Conservation (phyloP, 2,888 invertebrate species). For the Cerceris rybyensis region DNA sequence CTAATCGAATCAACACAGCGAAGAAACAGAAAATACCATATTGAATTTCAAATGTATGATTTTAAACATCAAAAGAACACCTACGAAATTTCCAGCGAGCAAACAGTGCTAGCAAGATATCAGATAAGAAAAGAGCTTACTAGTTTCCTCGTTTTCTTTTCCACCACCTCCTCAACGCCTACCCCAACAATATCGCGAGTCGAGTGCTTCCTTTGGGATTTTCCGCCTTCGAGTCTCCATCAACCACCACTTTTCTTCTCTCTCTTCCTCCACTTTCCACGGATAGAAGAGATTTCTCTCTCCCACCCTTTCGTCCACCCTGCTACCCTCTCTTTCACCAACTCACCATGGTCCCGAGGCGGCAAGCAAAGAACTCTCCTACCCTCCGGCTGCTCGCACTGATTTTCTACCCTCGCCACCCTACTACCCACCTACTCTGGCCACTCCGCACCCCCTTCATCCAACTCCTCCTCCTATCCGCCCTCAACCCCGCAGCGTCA, state of each 20-base stretch:
- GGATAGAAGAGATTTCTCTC: constrained; percentile 27
- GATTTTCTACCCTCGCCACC: constrained; percentile 71
- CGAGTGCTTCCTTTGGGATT: constrained; percentile 78
- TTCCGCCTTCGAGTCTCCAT: constrained; percentile 69
- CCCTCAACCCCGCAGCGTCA: constrained; percentile 59
- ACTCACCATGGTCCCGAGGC: constrained; percentile 63
- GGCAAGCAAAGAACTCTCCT: constrained; percentile 71
- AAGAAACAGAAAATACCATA: too few relatives aligned
- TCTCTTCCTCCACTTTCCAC: constrained; percentile 27
- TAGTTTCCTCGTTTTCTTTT: constrained; percentile 35
- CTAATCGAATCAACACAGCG: too few relatives aligned
- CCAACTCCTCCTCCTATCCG: constrained; percentile 39
- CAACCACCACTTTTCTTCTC: constrained; percentile 41
- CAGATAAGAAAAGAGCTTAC: constrained; percentile 7
- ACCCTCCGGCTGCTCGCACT: constrained; percentile 67
- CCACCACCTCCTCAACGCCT: constrained; percentile 55
- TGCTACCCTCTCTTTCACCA: constrained; percentile 48
- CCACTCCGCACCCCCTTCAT: constrained; percentile 41
- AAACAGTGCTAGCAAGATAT: background rate
- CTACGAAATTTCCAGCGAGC: background rate
- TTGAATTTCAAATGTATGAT: too few relatives aligned
- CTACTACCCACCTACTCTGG: constrained; percentile 37
- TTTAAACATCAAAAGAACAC: too few relatives aligned
- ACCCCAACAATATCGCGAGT: constrained; percentile 77
- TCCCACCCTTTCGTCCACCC: constrained; percentile 22